Percentiles rank a stretch among this genome's conserved stretches.
Evolutionary conservation across 2,797 vertebrate genomes (phyloP).

Genomic region (Ctenopoma kingsleyae): DNA sequence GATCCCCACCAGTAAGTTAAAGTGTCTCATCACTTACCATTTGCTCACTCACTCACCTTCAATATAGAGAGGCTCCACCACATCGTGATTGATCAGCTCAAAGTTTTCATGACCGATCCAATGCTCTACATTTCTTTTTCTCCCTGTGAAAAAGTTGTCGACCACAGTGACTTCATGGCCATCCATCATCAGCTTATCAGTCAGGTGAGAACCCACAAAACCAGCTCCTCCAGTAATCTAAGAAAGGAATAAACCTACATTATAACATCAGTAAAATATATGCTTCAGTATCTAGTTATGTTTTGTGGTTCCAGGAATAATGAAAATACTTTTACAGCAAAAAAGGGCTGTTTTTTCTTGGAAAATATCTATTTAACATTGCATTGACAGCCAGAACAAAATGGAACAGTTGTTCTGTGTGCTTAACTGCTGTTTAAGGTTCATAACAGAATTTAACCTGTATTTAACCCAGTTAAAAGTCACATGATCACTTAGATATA

Average conservation of each 20-base stretch:
- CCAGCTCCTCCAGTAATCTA: constrained; percentile 93
- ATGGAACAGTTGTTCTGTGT: too few species aligned
- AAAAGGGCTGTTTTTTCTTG: too few species aligned
- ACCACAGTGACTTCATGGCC: constrained; percentile 99
- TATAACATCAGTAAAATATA: not conserved
- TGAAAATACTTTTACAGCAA: too few species aligned
- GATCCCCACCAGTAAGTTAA: not conserved
- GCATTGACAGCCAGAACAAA: too few species aligned
- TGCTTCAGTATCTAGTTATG: not conserved
- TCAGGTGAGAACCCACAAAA: constrained; percentile 98
- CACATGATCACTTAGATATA: too few species aligned
- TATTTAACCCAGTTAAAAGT: too few species aligned
- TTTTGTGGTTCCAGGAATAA: not conserved
- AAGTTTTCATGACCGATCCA: constrained; percentile 99
- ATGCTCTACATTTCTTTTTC: constrained; percentile 98
- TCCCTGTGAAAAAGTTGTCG: constrained; percentile 99
- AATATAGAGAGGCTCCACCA: constrained; percentile 98
- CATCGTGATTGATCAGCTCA: constrained; percentile 98
- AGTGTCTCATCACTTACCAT: not conserved
- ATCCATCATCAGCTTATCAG: constrained; percentile 99
- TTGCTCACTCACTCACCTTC: constrained; percentile 87
- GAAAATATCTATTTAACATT: too few species aligned
- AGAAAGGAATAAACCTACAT: not conserved
- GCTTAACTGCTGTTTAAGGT: too few species aligned
- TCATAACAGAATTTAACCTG: too few species aligned